Evolutionary conservation across 2,888 invertebrate genomes (phyloP).

Genomic region (Rhagonycha fulva): DNA sequence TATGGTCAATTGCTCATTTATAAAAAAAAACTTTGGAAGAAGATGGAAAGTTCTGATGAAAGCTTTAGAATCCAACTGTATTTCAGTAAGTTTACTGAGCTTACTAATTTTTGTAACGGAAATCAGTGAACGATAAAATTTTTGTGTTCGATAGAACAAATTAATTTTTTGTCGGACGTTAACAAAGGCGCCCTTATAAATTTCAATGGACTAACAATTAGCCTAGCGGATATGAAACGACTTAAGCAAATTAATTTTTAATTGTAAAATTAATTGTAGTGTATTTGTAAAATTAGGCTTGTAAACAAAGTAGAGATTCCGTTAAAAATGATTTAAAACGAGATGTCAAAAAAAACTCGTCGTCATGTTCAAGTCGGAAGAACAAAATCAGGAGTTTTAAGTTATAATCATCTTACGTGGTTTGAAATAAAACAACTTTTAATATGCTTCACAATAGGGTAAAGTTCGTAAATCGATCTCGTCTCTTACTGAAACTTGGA

Average conservation of each 20-base stretch:
- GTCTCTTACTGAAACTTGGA: slow-evolving; percentile 20
- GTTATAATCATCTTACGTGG: slow-evolving; percentile 41
- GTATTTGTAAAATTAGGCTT: not conserved
- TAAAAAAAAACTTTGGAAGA: too few species aligned
- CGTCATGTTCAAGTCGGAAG: not conserved
- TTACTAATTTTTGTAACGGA: too few species aligned
- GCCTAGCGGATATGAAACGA: not conserved
- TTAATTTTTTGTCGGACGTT: not conserved
- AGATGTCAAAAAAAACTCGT: not conserved
- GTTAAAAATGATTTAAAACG: not conserved
- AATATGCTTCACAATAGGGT: slow-evolving; percentile 41
- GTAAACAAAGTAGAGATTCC: not conserved
- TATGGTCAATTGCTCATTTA: too few species aligned
- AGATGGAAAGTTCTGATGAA: too few species aligned
- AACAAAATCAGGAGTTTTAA: slow-evolving; percentile 9
- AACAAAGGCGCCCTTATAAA: not conserved
- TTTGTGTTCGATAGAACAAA: too few species aligned
- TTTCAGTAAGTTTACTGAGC: too few species aligned
- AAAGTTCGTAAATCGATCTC: slow-evolving; percentile 33
- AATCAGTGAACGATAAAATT: too few species aligned
- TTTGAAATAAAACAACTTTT: slow-evolving; percentile 41
- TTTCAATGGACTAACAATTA: not conserved
- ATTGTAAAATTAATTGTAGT: not conserved
- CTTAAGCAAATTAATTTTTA: not conserved
- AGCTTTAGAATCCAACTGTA: too few species aligned